Conservation (phyloP, 1,140 invertebrate species). For the Sycophaga agraensis region DNA sequence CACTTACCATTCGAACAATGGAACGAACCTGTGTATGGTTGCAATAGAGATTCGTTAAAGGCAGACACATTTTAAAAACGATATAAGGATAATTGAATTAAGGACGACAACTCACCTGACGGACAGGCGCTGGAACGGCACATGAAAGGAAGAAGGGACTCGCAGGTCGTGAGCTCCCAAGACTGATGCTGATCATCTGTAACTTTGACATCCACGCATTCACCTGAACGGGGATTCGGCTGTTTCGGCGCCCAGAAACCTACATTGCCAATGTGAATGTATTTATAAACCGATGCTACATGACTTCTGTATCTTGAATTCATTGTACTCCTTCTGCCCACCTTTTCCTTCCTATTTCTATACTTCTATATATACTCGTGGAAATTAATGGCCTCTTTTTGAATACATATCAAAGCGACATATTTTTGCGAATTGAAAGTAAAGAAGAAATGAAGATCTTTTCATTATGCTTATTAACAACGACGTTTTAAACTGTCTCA, state of each 20-base stretch:
- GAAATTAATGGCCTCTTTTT: no score
- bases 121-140: slow-evolving; percentile 91
- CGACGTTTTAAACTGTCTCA: no score
- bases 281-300: no score
- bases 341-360: no score
- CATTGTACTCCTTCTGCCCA: no score
- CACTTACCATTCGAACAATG: slow-evolving; percentile 92
- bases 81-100: not conserved
- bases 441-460: no score
- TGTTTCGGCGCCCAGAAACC: slow-evolving; percentile 87
- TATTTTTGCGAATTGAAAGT: no score
- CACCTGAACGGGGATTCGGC: slow-evolving; percentile 80
- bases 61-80: not conserved
- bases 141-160: slow-evolving; percentile 91
- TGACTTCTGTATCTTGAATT: no score
- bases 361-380: no score
- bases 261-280: no score
- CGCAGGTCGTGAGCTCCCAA: slow-evolving; percentile 91
- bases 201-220: slow-evolving; percentile 81
- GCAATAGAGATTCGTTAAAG: not conserved
- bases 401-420: no score
- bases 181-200: slow-evolving; percentile 78
- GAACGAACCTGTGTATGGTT: slow-evolving; percentile 67
- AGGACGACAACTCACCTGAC: slow-evolving; percentile 63
- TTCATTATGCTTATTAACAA: no score